Evolutionary conservation across 2,888 invertebrate genomes (phyloP), one percentile per base, ranked within the genome.

Genomic region (Periphyllus acericola): DNA sequence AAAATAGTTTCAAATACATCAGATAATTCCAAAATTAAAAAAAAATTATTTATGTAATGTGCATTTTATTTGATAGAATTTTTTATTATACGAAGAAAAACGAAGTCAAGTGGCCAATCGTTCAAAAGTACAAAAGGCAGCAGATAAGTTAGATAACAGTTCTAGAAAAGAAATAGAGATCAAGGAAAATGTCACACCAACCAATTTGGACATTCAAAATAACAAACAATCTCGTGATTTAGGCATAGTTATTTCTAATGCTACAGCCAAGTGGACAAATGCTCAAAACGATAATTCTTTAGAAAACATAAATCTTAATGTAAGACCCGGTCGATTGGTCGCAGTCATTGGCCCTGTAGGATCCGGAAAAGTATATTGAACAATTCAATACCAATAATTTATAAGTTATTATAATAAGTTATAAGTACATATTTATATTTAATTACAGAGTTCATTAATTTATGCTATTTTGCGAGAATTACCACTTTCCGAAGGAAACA

Each of bases 391-490:
- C 11, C 11, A 46, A 11, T 14, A 46, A 46, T 46, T 8, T 14
- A 46, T 14, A 46, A 46, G 46, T 14, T 14, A 11, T n/a, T n/a
- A n/a, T n/a, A n/a, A n/a, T n/a, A n/a, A n/a, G n/a, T n/a, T n/a
- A n/a, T n/a, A n/a, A n/a, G n/a, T 1, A 46, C 14, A 14, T 46
- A 14, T 1, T 46, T 14, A 2, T 14, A 46, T 46, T 46, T 46
- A 14, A 9, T 8, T 46, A 6, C 89, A 94, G 93, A 94, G 94
- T 2, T 95, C 95, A 0, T 91, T 96, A 0, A 92, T 96, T 0
- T 94, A 95, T 90, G 94, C 95, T 0, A 93, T 97, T 82, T 92
- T 98, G n/a, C 94, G 94, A 81, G 98, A 98, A 92, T 92, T 97
- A 76, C 95, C 95, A 3, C 91, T 96, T 3, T 91, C 91, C 29